Evolutionary conservation across 2,888 invertebrate species (phyloP).

Genomic region (Noctua pronuba): DNA sequence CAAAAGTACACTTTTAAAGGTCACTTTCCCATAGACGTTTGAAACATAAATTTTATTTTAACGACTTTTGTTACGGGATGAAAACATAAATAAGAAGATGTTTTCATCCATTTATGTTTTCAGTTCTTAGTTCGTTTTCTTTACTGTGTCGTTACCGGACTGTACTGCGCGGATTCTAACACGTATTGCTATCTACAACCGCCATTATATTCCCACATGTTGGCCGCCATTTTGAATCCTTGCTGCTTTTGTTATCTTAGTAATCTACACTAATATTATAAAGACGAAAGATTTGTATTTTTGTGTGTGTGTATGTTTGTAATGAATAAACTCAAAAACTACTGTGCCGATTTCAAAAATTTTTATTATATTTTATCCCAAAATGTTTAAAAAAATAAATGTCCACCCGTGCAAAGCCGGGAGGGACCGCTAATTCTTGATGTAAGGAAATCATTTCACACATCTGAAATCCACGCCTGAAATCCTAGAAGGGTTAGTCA

Average conservation of each 20-base stretch:
- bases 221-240: neutral
- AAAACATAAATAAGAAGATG: constrained; percentile 30
- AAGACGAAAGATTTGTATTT: too few species aligned
- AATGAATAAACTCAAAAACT: too few species aligned
- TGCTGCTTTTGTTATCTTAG: constrained; percentile 13
- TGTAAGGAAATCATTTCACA: neutral
- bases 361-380: too few species aligned
- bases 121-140: constrained; percentile 14
- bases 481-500: neutral
- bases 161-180: neutral
- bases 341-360: too few species aligned
- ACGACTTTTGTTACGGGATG: constrained; percentile 26
- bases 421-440: too few species aligned
- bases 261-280: too few species aligned
- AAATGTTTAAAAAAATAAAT: too few species aligned
- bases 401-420: too few species aligned
- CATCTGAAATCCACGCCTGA: too few species aligned
- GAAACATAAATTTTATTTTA: constrained; percentile 42
- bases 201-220: neutral
- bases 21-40: constrained; percentile 18
- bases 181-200: constrained; percentile 15
- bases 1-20: constrained; percentile 19
- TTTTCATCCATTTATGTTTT: constrained; percentile 31
- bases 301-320: too few species aligned
- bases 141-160: constrained; percentile 19